phyloP scores from a whole-genome alignment of 2,797 vertebrate species.

The Hirundo rustica region DNA sequence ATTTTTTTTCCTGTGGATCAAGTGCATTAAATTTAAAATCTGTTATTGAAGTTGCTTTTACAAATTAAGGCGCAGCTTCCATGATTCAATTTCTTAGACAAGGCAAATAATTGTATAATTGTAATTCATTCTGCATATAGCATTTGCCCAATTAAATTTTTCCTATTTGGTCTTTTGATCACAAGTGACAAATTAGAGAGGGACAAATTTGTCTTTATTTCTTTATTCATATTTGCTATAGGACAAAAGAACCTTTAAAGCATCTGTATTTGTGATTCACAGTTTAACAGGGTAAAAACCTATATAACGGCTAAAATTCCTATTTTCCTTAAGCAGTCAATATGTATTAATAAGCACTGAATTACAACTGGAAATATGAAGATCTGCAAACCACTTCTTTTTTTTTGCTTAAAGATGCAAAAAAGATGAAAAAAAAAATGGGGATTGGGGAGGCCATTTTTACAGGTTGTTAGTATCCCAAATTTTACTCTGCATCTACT shows the following conservation, averaged over 20 bases:
- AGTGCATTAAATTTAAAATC: conserved; percentile 41
- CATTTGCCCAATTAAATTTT: background rate
- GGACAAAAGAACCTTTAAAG: background rate
- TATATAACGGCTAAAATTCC: background rate
- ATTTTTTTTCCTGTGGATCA: conserved; percentile 19
- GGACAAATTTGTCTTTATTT: background rate
- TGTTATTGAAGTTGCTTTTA: conserved; percentile 44
- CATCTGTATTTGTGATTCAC: background rate
- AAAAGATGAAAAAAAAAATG: background rate
- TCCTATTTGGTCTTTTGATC: background rate
- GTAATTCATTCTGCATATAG: background rate
- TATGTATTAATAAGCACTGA: background rate
- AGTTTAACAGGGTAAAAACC: background rate
- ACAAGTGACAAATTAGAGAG: background rate
- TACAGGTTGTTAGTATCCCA: background rate
- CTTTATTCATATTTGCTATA: background rate
- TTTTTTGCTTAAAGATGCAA: background rate
- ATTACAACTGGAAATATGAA: background rate
- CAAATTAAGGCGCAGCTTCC: conserved; percentile 46
- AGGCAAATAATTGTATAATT: conserved; percentile 13
- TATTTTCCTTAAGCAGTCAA: background rate
- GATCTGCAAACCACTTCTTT: background rate
- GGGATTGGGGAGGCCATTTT: accelerated
- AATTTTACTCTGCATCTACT: background rate
- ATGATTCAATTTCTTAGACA: conserved; percentile 19